phyloP scores from a whole-genome alignment of 2,888 invertebrate genomes.

The Pterostichus niger region DNA sequence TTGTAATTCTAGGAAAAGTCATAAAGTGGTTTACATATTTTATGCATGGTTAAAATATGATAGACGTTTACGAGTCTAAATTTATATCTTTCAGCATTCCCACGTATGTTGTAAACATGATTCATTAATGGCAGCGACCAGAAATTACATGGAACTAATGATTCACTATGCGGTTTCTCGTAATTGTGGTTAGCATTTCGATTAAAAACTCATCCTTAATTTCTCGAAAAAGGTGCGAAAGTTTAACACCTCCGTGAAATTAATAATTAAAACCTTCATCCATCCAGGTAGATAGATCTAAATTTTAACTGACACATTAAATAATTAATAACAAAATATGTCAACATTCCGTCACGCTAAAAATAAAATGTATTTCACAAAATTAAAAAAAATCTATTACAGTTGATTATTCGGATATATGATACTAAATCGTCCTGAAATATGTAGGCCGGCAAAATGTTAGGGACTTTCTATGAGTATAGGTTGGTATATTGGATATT shows the following conservation, averaged over 20 bases:
- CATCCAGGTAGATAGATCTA: neutral
- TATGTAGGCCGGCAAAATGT: too few relatives aligned
- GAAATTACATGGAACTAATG: constrained; percentile 43
- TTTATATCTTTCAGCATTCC: constrained; percentile 15
- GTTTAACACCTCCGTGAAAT: constrained; percentile 32
- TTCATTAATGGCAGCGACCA: constrained; percentile 5
- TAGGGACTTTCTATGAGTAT: too few relatives aligned
- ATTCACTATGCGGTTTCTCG: constrained; percentile 8
- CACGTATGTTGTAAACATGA: constrained; percentile 24
- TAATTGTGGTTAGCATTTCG: constrained; percentile 11
- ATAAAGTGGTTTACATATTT: constrained; percentile 21
- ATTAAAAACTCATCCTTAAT: constrained; percentile 47
- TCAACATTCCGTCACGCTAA: neutral
- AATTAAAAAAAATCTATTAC: too few relatives aligned
- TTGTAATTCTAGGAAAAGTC: constrained; percentile 16
- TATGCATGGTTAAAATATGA: neutral
- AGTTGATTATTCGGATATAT: too few relatives aligned
- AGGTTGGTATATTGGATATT: too few relatives aligned
- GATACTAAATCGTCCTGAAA: too few relatives aligned
- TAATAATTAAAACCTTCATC: constrained; percentile 8
- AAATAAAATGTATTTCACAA: too few relatives aligned
- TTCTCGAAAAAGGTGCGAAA: constrained; percentile 39
- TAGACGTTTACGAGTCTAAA: constrained; percentile 20
- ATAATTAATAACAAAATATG: neutral
- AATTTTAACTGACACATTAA: neutral